Evolutionary conservation across 2,888 invertebrate genomes (phyloP).

Genomic region (Linnaemya vulpina): DNA sequence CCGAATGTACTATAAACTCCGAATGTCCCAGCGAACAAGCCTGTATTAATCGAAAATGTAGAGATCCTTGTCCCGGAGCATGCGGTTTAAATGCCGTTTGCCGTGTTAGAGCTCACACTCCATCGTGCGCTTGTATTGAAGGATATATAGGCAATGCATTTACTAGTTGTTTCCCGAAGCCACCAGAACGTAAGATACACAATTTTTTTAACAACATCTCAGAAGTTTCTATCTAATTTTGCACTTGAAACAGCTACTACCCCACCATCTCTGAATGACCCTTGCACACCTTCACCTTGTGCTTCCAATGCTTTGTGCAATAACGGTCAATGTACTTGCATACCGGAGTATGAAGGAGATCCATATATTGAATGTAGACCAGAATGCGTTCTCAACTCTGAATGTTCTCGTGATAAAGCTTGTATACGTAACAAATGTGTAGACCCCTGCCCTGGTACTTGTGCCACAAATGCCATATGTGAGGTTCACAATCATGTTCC

Average conservation of each 20-base stretch:
- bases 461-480: conserved; percentile 91
- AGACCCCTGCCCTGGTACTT: conserved; percentile 89
- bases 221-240: not conserved
- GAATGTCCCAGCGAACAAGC: conserved; percentile 89
- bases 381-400: conserved; percentile 90
- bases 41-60: conserved; percentile 89
- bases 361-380: conserved; percentile 90
- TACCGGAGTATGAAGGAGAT: conserved; percentile 89
- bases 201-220: not conserved
- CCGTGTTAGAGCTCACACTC: conserved; percentile 87
- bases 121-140: conserved; percentile 87
- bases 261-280: conserved; percentile 80
- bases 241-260: conserved; percentile 73
- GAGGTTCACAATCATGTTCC: conserved; percentile 91
- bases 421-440: conserved; percentile 89
- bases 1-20: conserved; percentile 88
- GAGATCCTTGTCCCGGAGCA: conserved; percentile 89
- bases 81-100: conserved; percentile 87
- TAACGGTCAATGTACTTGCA: conserved; percentile 88
- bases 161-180: conserved; percentile 82
- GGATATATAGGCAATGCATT: conserved; percentile 85
- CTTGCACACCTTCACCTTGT: conserved; percentile 91
- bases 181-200: conserved; percentile 78
- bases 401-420: conserved; percentile 87
- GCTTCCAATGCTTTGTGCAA: conserved; percentile 89